Conservation (phyloP, 2,113 vertebrate genomes). For the Peucedramus taeniatus region DNA sequence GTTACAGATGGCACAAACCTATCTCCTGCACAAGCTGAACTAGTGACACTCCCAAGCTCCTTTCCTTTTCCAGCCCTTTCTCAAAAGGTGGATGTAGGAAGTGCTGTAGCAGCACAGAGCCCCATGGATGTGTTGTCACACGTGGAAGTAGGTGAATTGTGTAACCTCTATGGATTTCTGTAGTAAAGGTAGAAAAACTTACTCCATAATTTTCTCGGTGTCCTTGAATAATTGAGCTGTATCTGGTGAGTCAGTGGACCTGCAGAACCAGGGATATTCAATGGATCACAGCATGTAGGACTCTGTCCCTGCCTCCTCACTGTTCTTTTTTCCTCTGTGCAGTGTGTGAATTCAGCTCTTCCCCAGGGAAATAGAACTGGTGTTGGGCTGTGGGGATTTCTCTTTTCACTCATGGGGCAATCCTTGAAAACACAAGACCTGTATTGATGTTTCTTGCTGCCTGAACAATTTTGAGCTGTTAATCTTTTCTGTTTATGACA, state of each 20-base stretch:
- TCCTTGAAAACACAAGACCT: background rate
- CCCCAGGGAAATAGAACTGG: background rate
- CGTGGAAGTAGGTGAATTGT: background rate
- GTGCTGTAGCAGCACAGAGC: background rate
- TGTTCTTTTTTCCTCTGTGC: background rate
- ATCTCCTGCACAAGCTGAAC: background rate
- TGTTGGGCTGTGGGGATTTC: background rate
- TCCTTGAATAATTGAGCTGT: background rate
- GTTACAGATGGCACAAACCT: background rate
- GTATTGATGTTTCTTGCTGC: background rate
- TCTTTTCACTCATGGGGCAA: background rate
- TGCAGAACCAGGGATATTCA: background rate
- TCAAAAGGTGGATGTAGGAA: background rate
- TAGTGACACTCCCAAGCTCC: background rate
- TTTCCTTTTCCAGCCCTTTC: background rate
- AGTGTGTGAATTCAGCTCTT: background rate
- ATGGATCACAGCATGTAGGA: too few species aligned
- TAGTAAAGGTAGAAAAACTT: background rate
- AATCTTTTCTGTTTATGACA: background rate
- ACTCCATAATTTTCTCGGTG: background rate
- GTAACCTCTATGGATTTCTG: background rate
- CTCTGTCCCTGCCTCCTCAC: background rate
- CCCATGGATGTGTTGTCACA: too few species aligned
- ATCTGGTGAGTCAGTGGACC: background rate
- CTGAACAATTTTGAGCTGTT: background rate